phyloP scores from a whole-genome alignment of 1,140 invertebrate species.

The Eriosoma lanigerum region DNA sequence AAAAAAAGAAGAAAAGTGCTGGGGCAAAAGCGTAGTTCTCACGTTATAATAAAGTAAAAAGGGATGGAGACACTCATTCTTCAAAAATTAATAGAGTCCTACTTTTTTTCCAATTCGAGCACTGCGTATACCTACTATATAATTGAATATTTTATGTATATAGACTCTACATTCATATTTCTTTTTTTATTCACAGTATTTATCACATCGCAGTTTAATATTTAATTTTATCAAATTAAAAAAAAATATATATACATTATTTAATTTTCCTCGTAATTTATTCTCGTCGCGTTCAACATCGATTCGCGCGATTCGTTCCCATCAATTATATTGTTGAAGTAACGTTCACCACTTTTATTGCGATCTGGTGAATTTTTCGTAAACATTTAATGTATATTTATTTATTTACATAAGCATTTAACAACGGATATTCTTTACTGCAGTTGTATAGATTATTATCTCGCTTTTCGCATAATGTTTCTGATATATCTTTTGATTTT shows the following conservation, averaged over 20 bases:
- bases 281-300: not conserved
- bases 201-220: not conserved
- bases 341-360: conserved; percentile 4
- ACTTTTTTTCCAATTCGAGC: no score
- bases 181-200: not conserved
- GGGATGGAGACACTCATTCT: no score
- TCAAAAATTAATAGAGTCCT: no score
- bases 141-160: no score
- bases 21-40: no score
- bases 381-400: not conserved
- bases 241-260: not conserved
- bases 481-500: no score
- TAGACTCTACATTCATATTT: not conserved
- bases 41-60: no score
- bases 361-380: not conserved
- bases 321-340: conserved; percentile 25
- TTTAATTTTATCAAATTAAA: not conserved
- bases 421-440: not conserved
- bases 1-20: no score
- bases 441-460: not conserved
- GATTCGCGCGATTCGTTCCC: not conserved
- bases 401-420: not conserved
- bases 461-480: not conserved
- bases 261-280: conserved; percentile 17
- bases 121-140: no score